Base-by-base conservation (phyloP, 2,797 vertebrate genomes). In the Phoeniculus purpureus region DNA sequence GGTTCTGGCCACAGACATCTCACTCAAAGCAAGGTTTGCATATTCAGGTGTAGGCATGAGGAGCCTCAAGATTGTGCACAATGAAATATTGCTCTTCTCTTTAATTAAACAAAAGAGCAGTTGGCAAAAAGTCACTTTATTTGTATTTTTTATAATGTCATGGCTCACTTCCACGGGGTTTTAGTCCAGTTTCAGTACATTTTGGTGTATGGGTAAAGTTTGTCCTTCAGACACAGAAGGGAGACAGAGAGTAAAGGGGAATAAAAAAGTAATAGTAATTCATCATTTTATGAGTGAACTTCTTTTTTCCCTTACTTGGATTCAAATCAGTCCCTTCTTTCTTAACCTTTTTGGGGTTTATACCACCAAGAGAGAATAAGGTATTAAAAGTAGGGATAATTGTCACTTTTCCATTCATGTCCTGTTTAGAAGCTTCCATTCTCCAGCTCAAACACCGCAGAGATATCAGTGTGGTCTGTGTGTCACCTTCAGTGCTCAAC, bases 331-430 rank as follows among this genome's bases (percentile, higher is more conserved):
- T 73, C 37, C 22, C 21, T 60, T 81, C 22, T 56, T 89, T 81
- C 66, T 83, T 82, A 86, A 77, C 56, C 47, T 89, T 89, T 86
- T 14, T 60, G 56, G 62, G 17, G 31, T 75, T 95, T 87, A 26
- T 45, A 85, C 48, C 54, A 55, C 55, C 17, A 64, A 79, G 59
- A 66, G 2, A 78, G 62, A 48, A 71, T 59, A 73, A 91, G 12
- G 47, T 75, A 76, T 48, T 86, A 55, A 81, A 89, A 62, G 34
- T 66, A 32, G 4, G 27, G 31, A 60, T 65, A 91, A 51, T 32
- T 15, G 8, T 47, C 45, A 17, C 37, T 91, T 87, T 84, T 54
- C 74, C 52, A 50, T 86, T 74, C 67, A 31, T n/a, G 40, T 66
- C 47, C 52, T 85, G 21, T 32, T 81, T 45, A 64, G 82, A 85